Evolutionary conservation across 30 jellyfish, hydroid and myxozoan species (phyloP), one percentile per base, ranked within the genome.

Genomic region (Cassiopea xamachana): DNA sequence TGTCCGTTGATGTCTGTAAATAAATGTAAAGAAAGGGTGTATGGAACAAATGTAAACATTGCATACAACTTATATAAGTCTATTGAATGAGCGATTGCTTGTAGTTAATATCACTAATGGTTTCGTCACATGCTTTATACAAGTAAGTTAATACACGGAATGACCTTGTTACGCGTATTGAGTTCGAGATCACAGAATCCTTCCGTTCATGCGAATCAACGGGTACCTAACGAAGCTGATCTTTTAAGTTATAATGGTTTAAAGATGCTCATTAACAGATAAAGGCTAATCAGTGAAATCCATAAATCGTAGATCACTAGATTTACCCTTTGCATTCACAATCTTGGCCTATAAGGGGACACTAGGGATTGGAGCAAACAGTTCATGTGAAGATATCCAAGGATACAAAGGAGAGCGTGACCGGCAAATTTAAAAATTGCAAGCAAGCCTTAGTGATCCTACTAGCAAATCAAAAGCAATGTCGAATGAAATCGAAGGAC

Each of bases 401-500:
- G 15, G 64, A 6, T 55, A 55, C 64, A 55, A 55, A 6, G 12
- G 10, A 3, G 64, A 55, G 64, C 64, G 64, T 55, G 51, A 17
- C 19, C 51, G 51, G 83, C 61, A 19, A n/a, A 19, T 17, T 74
- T 7, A 6, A n/a, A 9, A n/a, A 7, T 14, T n/a, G 7, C 46
- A 69, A 69, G 48, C 79, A 69, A 19, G 9, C 61, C 61, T 74
- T 74, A n/a, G 83, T 39, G 51, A 55, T 2, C 7, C 50, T 71
- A 27, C 10, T 39, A 39, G 80, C 80, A 71, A 19, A 71, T 7
- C 12, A 6, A 67, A 16, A 27, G 12, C 60, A 80, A 81, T 79
- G 89, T 85, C 94, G 71, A 81, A 55, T 19, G 98, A 96, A 43
- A 93, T 92, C 12, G 99, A 96, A 89, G 99, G 99, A 2, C 77